phyloP scores from a whole-genome alignment of 2,113 vertebrate genomes.

The Forbesichthys papilliferus region DNA sequence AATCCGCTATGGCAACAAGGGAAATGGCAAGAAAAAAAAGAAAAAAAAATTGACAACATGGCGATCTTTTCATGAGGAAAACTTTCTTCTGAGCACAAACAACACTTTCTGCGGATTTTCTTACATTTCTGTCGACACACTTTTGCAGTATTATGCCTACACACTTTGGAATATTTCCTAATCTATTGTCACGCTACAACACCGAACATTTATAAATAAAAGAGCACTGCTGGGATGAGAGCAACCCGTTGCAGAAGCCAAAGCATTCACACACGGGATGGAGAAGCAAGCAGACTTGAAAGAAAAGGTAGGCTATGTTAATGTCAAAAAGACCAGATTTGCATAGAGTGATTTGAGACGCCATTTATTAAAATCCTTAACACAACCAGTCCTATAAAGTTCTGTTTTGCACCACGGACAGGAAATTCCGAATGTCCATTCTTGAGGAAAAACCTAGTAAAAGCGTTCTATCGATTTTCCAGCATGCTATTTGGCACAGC shows the following conservation, averaged over 20 bases:
- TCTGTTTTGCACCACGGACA: conserved; percentile 24
- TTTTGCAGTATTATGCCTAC: conserved; percentile 3
- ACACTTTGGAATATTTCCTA: not conserved
- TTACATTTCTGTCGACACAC: conserved; percentile 11
- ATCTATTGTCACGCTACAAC: conserved; percentile 10
- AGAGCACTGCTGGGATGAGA: conserved; percentile 73
- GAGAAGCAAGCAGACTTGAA: conserved; percentile 73
- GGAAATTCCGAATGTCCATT: conserved; percentile 56
- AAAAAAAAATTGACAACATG: conserved; percentile 80
- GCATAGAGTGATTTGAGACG: not conserved
- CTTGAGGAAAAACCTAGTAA: conserved; percentile 53
- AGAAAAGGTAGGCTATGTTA: conserved; percentile 74
- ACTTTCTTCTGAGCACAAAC: conserved; percentile 52
- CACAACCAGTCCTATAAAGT: not conserved
- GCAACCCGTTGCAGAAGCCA: conserved; percentile 49
- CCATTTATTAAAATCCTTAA: conserved; percentile 2
- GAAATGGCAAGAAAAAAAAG: conserved; percentile 51
- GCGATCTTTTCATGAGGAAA: conserved; percentile 77
- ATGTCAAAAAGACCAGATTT: not conserved
- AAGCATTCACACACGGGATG: conserved; percentile 71
- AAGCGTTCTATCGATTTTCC: conserved; percentile 65
- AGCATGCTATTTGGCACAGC: conserved; percentile 34
- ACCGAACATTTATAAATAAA: conserved; percentile 14
- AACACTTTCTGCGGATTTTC: conserved; percentile 3
- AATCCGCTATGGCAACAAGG: conserved; percentile 61